Base-by-base conservation (phyloP, 1,140 invertebrate species). In the Sycobia sp. region DNA sequence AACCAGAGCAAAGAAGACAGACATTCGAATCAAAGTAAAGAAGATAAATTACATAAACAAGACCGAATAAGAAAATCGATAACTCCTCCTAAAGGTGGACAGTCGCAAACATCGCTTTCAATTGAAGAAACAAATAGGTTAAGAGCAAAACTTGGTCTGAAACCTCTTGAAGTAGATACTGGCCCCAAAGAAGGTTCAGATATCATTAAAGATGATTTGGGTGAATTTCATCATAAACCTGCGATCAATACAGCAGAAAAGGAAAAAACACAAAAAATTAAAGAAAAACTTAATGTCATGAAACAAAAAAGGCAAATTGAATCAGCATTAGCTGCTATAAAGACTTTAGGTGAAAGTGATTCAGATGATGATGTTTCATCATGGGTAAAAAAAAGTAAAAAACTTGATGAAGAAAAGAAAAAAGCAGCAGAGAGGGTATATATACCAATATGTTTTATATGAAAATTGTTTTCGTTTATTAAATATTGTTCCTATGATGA, bases 151-250 rank as follows among this genome's bases (percentile, higher is more conserved):
- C 84, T 99, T 14, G 96, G 96, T 3, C 82, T 99, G 2, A 97
- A 97, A 76, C 97, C 96, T 5, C 81, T 99, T 1, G 90, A 97
- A 72, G 81, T 94, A 5, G 82, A 84, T 54, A 71, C 70, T 46
- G 71, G 71, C 10, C 67, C 77, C 2, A 80, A 78, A 51, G 83
- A 85, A 61, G 82, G 85, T 69, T 76, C 83, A 0, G 80, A 83
- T 49, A 82, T 83, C 32, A 81, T 87, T n/a, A 91, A 90, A 69
- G 90, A 90, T 76, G 92, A 92, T 73, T 86, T 91, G 75, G 91
- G 92, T 49, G 92, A 96, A 74, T 96, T 96, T 84, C 90, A 96
- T 69, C 96, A 98, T 78, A 93, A 91, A 76, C 94, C 95, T 14
- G 92, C 96, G 7, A 84, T 86, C 69, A 98, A 96, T 81, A 81